Conservation (phyloP, 2,888 invertebrate genomes). For the Ceratothoa steindachneri region DNA sequence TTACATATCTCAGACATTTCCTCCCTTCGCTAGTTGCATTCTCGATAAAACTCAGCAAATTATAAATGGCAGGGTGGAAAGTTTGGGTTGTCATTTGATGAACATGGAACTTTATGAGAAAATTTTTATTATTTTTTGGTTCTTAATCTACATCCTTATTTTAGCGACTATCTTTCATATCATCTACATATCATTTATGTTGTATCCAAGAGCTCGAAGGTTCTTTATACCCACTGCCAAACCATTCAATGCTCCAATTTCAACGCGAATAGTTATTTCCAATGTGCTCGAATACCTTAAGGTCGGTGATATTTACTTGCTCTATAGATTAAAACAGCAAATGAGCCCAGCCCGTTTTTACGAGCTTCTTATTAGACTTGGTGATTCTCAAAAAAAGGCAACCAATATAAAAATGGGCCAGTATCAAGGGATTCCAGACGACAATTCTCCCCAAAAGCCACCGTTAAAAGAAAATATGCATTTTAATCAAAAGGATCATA, state of each 20-base stretch:
- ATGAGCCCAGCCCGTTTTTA: slow-evolving; percentile 40
- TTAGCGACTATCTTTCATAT: slow-evolving; percentile 33
- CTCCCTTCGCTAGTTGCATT: slow-evolving; percentile 40
- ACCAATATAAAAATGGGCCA: no score
- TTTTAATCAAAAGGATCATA: neutral
- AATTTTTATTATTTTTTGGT: slow-evolving; percentile 36
- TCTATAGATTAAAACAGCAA: slow-evolving; percentile 40
- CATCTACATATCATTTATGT: slow-evolving; percentile 29
- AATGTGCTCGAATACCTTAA: slow-evolving; percentile 29
- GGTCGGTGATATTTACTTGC: slow-evolving; percentile 42
- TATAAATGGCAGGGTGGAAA: slow-evolving; percentile 34
- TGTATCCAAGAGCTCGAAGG: slow-evolving; percentile 25
- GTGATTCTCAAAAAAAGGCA: slow-evolving; percentile 27
- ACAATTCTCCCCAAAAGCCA: no score
- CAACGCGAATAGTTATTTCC: slow-evolving; percentile 14
- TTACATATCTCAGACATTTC: slow-evolving; percentile 46
- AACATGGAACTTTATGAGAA: slow-evolving; percentile 47
- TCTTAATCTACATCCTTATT: slow-evolving; percentile 38
- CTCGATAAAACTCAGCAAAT: slow-evolving; percentile 32
- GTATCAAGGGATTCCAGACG: no score
- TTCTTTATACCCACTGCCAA: slow-evolving; percentile 33
- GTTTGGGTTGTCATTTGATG: slow-evolving; percentile 44
- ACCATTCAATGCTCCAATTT: slow-evolving; percentile 24
- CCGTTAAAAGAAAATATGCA: neutral
- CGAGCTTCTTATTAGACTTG: slow-evolving; percentile 26